These are phyloP conservation scores for Echiichthys vipera DNA, from an alignment of 2,797 vertebrate genomes.

Conservation along the genomic window DNA sequence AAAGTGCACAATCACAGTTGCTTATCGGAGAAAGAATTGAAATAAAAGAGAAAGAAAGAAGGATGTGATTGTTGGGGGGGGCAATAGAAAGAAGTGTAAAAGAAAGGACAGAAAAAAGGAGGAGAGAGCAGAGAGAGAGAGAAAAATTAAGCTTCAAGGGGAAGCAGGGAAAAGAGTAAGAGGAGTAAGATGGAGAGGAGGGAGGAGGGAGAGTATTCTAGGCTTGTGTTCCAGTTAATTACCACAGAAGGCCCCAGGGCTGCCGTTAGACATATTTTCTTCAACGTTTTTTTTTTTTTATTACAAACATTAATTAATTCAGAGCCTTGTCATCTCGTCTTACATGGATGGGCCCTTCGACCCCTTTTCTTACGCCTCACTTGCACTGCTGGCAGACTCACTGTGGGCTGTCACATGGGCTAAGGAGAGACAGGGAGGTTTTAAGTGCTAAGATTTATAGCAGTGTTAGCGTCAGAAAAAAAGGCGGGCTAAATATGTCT, in stretches of 20 bases:
- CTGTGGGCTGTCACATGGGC: slow-evolving; percentile 79
- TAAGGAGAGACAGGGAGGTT: slow-evolving; percentile 67
- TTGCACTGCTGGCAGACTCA: slow-evolving; percentile 78
- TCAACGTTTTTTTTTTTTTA: slow-evolving; percentile 76
- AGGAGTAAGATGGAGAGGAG: slow-evolving; percentile 27
- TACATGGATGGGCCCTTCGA: slow-evolving; percentile 81
- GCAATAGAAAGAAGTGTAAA: slow-evolving; percentile 11
- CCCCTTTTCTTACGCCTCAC: slow-evolving; percentile 79
- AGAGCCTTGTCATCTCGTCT: slow-evolving; percentile 82
- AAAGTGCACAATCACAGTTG: slow-evolving; percentile 74
- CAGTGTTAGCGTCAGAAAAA: slow-evolving; percentile 35
- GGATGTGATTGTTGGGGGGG: neutral
- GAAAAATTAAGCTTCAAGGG: slow-evolving; percentile 58
- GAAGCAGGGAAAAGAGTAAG: slow-evolving; percentile 31
- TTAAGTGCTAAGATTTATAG: slow-evolving; percentile 68
- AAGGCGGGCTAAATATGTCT: slow-evolving; percentile 62
- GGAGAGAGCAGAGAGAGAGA: slow-evolving; percentile 43
- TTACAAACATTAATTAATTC: slow-evolving; percentile 87
- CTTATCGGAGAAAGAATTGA: slow-evolving; percentile 61
- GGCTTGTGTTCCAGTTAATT: slow-evolving; percentile 84
- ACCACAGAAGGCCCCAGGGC: slow-evolving; percentile 78
- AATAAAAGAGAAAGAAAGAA: slow-evolving; percentile 35
- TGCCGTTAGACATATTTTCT: slow-evolving; percentile 84
- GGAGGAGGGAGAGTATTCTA: slow-evolving; percentile 69
- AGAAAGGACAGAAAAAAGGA: slow-evolving; percentile 39